Evolutionary conservation across 2,797 vertebrate species (phyloP).

Genomic region (Eremophila alpestris): DNA sequence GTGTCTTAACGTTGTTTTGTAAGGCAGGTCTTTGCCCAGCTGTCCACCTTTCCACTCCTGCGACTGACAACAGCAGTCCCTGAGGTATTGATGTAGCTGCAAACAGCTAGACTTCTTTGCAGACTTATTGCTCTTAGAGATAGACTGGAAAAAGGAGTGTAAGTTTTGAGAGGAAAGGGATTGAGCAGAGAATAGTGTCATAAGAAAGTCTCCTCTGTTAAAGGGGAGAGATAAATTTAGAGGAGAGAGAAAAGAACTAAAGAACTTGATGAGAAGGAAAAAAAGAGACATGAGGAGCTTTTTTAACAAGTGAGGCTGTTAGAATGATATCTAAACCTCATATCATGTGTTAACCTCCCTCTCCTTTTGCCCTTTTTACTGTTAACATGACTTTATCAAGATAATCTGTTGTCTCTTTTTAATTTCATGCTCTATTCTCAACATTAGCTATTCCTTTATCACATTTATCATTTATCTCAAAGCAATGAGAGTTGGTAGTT

Average conservation of each 20-base stretch:
- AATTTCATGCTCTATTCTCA: neutral
- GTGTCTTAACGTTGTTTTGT: neutral
- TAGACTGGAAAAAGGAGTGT: neutral
- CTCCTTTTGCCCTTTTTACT: neutral
- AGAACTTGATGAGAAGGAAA: neutral
- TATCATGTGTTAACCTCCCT: neutral
- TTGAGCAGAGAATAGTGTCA: neutral
- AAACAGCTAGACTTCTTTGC: neutral
- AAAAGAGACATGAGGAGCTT: neutral
- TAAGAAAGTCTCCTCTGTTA: neutral
- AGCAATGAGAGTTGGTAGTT: neutral
- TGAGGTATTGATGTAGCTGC: neutral
- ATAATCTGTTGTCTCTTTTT: neutral
- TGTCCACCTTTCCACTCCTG: neutral
- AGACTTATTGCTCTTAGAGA: neutral
- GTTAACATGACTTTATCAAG: neutral
- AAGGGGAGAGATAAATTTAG: neutral
- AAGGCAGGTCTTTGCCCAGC: neutral
- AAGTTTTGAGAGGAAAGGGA: neutral
- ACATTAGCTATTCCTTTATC: neutral
- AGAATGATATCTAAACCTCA: neutral
- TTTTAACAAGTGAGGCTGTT: neutral
- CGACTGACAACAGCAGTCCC: neutral
- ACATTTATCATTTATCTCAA: neutral
- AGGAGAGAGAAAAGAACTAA: neutral